phyloP scores from a whole-genome alignment of 2,113 vertebrate genomes.

The Sterrhoptilus dennistouni region DNA sequence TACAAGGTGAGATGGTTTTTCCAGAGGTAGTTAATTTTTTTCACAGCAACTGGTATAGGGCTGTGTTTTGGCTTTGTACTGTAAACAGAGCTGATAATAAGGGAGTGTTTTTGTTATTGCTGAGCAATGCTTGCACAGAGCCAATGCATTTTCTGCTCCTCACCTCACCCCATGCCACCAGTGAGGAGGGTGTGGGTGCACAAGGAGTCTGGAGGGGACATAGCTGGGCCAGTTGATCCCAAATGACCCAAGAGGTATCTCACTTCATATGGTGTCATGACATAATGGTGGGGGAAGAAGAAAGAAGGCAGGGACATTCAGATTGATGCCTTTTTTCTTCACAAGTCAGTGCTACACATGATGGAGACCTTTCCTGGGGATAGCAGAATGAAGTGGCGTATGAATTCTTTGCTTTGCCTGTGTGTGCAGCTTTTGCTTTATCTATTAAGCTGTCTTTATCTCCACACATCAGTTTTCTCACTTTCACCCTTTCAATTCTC shows the following conservation, averaged over 20 bases:
- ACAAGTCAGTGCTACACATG: rapidly evolving
- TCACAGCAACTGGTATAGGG: background rate
- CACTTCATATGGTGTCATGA: background rate
- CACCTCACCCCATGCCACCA: rapidly evolving
- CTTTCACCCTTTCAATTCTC: background rate
- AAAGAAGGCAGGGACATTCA: rapidly evolving
- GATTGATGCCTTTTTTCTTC: background rate
- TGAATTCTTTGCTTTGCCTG: background rate
- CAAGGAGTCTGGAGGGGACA: background rate
- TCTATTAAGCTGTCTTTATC: background rate
- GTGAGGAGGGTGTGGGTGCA: background rate
- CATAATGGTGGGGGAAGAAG: background rate
- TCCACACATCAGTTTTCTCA: background rate
- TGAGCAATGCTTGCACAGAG: background rate
- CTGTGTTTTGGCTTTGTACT: background rate
- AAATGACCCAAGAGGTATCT: background rate
- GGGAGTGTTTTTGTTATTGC: rapidly evolving
- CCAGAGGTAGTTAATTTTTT: background rate
- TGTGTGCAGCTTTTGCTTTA: background rate
- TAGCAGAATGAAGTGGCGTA: background rate
- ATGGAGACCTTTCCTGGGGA: background rate
- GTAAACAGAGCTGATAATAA: background rate
- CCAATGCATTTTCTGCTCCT: background rate
- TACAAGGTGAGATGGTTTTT: background rate
- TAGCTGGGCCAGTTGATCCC: background rate